Base-by-base conservation (phyloP, 1,140 invertebrate genomes). In the Calliphora vicina region DNA sequence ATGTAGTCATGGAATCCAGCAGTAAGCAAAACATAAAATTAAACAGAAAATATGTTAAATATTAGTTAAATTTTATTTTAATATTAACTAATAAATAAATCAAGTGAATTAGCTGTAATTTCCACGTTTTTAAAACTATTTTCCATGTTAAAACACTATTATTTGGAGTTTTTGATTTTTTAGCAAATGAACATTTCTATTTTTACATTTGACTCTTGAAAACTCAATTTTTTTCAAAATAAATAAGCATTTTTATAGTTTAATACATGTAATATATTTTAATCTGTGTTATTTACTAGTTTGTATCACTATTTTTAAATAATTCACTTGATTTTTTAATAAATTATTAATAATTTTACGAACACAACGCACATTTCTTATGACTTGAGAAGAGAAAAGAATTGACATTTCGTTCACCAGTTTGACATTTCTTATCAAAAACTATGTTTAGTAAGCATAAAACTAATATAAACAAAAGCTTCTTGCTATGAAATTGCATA, bases 301-400 rank as follows among this genome's bases (percentile, higher is more conserved):
- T n/a, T n/a, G n/a, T n/a, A n/a, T n/a, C n/a, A n/a, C n/a, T n/a
- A 82, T 82, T 73, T 81, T 71, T 76, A 42, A 35, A 50, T 71
- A 84, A 81, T 81, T 81, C 42, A 84, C 82, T 43, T 80, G 43
- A 84, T 83, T 85, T 85, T 85, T 35, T 61, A 85, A 86, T 87
- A 85, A 86, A 85, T 83, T 81, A 83, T 81, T 80, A 43, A 42
- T 76, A 73, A 86, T 67, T 82, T 76, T 71, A 45, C 26, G 67
- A 80, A 84, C 83, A 84, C 72, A 78, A 89, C 88, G 88, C 88
- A 89, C 88, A 88, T 87, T 85, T 88, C 84, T 87, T 85, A 89
- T 87, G 85, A 87, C 85, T 86, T 88, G 88, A 88, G 87, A 88
- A 86, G 88, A 88, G 87, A 88, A 85, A 84, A 72, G 81, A 57